Evolutionary conservation across 2,888 invertebrate genomes (phyloP).

Genomic region (Euplexia lucipara): DNA sequence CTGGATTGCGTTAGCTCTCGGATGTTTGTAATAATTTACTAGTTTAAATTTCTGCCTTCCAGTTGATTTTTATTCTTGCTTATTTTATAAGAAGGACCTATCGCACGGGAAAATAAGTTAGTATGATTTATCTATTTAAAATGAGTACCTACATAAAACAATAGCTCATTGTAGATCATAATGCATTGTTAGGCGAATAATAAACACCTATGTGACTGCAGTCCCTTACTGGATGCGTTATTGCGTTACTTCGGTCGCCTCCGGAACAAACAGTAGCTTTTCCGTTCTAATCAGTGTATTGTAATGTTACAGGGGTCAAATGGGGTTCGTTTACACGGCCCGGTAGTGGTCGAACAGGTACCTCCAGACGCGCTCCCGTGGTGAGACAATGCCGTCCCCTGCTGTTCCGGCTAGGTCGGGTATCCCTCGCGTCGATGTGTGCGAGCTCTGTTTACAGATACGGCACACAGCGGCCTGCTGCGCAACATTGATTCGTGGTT

Average conservation of each 20-base stretch:
- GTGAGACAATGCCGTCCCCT: conserved; percentile 76
- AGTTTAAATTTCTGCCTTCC: conserved; percentile 15
- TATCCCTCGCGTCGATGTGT: conserved; percentile 71
- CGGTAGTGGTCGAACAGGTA: conserved; percentile 76
- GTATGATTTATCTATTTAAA: conserved; percentile 5
- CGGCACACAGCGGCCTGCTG: conserved; percentile 80
- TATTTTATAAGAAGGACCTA: too few relatives aligned
- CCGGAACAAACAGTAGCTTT: conserved; percentile 49
- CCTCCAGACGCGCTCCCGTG: conserved; percentile 70
- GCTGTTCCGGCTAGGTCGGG: conserved; percentile 65
- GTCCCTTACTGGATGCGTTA: conserved; percentile 7
- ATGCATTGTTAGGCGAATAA: conserved; percentile 40
- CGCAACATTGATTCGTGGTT: conserved; percentile 89
- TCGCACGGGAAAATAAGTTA: conserved; percentile 3
- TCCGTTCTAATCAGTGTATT: conserved; percentile 48
- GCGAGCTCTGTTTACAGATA: conserved; percentile 70
- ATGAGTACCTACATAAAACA: conserved; percentile 29
- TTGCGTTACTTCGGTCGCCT: conserved; percentile 26
- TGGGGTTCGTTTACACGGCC: conserved; percentile 77
- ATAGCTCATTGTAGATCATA: conserved; percentile 31
- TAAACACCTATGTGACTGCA: conserved; percentile 21
- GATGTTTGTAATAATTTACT: conserved; percentile 31
- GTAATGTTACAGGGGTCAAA: conserved; percentile 68
- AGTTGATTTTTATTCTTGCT: too few relatives aligned
- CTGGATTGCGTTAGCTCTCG: conserved; percentile 56